A percentile compares a stretch with the other conserved stretches of the same genome.
Evolutionary conservation across 1,140 invertebrate genomes (phyloP).

Genomic region (Drosophila mojavensis): DNA sequence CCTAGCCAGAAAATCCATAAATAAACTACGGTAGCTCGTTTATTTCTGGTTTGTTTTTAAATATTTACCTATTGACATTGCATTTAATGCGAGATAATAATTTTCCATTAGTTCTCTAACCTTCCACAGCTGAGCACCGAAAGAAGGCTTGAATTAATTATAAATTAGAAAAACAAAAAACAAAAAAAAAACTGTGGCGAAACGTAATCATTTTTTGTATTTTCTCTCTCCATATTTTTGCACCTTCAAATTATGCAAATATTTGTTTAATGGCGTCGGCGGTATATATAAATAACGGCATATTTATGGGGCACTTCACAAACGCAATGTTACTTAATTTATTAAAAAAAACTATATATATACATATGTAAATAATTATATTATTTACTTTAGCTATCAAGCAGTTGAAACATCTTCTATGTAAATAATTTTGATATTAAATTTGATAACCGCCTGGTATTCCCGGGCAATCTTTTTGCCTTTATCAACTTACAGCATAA

Average conservation of each 20-base stretch:
- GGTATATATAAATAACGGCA: conserved; percentile 38
- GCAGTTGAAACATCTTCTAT: conserved; percentile 12
- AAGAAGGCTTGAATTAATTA: conserved; percentile 31
- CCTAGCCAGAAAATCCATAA: conserved; percentile 37
- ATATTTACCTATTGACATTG: conserved; percentile 48
- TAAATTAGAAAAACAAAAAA: neutral
- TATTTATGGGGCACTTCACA: conserved; percentile 22
- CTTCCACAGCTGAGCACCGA: conserved; percentile 22
- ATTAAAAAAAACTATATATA: neutral
- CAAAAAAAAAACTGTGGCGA: conserved; percentile 5
- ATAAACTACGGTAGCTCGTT: conserved; percentile 26
- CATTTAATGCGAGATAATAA: conserved; percentile 42
- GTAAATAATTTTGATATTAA: conserved; percentile 26
- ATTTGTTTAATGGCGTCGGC: conserved; percentile 17
- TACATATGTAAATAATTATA: neutral
- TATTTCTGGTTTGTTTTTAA: conserved; percentile 34
- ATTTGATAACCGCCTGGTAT: conserved; percentile 25
- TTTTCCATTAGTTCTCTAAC: conserved; percentile 32
- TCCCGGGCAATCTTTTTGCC: conserved; percentile 4
- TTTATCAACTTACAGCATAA: conserved; percentile 43
- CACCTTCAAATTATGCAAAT: conserved; percentile 47
- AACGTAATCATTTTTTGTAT: conserved; percentile 1
- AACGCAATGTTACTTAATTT: conserved; percentile 10
- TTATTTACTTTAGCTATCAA: conserved; percentile 16
- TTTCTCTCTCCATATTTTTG: conserved; percentile 10